These are phyloP conservation scores for Champsocephalus esox DNA, from an alignment of 2,797 vertebrate species.

Conservation along the genomic window DNA sequence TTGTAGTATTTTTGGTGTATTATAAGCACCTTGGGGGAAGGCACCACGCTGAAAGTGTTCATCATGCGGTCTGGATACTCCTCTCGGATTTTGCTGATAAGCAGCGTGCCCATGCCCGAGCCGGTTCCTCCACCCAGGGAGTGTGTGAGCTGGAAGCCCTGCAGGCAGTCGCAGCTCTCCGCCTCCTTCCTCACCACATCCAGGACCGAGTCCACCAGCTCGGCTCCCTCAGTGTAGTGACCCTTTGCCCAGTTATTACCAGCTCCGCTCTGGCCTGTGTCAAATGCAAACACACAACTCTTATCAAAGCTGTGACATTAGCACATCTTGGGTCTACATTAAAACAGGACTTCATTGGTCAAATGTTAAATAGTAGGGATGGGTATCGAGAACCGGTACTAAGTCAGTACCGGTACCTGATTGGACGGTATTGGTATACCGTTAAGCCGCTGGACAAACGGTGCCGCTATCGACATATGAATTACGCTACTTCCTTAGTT, in stretches of 20 bases:
- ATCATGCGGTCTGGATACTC: constrained; percentile 95
- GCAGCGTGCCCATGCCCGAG: constrained; percentile 92
- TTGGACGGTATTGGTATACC: too few relatives aligned
- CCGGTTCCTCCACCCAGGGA: constrained; percentile 93
- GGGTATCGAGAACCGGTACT: too few relatives aligned
- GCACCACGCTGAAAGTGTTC: constrained; percentile 94
- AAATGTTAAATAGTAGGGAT: too few relatives aligned
- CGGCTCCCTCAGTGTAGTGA: constrained; percentile 93
- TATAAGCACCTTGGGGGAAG: constrained; percentile 88
- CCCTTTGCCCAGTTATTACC: constrained; percentile 96
- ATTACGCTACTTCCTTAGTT: too few relatives aligned
- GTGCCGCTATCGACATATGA: too few relatives aligned
- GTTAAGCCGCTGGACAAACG: too few relatives aligned
- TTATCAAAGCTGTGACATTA: background rate
- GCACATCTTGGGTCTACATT: background rate
- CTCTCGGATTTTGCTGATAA: constrained; percentile 94
- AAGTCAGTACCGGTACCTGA: too few relatives aligned
- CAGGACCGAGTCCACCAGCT: constrained; percentile 91
- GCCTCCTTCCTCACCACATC: constrained; percentile 94
- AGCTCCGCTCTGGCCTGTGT: constrained; percentile 91
- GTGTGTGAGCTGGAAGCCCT: constrained; percentile 95
- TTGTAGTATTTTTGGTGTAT: background rate
- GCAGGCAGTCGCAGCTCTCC: constrained; percentile 94
- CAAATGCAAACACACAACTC: constrained; percentile 21
- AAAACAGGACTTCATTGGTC: background rate